These are phyloP conservation scores for Paracyclopina nana DNA, from an alignment of 1,140 invertebrate genomes.

Conservation along the genomic window DNA sequence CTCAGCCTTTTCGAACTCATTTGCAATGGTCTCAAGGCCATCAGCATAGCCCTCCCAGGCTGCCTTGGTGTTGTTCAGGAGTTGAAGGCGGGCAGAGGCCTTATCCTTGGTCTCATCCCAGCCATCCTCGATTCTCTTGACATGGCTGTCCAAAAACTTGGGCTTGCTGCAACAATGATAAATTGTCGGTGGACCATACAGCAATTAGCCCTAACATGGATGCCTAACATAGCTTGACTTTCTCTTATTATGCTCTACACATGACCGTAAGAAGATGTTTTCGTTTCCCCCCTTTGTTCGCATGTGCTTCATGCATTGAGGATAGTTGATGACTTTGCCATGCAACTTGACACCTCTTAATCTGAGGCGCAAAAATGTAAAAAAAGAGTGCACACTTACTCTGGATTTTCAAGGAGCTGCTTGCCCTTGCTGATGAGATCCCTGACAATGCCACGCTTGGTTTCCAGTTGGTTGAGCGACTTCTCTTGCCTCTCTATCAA, in stretches of 20 bases:
- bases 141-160: constrained; percentile 20
- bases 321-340: neutral
- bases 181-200: too few relatives aligned
- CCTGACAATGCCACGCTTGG: constrained; percentile 19
- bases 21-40: constrained; percentile 18
- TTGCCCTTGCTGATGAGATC: constrained; percentile 21
- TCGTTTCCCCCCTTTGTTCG: too few relatives aligned
- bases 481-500: constrained; percentile 22
- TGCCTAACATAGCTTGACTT: too few relatives aligned
- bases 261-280: too few relatives aligned
- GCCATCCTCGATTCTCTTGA: constrained; percentile 20
- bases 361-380: neutral
- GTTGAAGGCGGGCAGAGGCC: constrained; percentile 18
- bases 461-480: constrained; percentile 19
- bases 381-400: neutral
- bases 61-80: constrained; percentile 19
- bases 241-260: too few relatives aligned
- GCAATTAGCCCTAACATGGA: too few relatives aligned
- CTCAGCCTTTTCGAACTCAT: constrained; percentile 21
- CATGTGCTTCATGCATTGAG: too few relatives aligned
- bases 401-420: constrained; percentile 19
- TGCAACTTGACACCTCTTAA: neutral
- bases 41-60: constrained; percentile 22
- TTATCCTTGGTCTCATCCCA: constrained; percentile 21
- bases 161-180: constrained; percentile 17